phyloP scores from a whole-genome alignment of 2,113 vertebrate species.

The Xenopus tropicalis region DNA sequence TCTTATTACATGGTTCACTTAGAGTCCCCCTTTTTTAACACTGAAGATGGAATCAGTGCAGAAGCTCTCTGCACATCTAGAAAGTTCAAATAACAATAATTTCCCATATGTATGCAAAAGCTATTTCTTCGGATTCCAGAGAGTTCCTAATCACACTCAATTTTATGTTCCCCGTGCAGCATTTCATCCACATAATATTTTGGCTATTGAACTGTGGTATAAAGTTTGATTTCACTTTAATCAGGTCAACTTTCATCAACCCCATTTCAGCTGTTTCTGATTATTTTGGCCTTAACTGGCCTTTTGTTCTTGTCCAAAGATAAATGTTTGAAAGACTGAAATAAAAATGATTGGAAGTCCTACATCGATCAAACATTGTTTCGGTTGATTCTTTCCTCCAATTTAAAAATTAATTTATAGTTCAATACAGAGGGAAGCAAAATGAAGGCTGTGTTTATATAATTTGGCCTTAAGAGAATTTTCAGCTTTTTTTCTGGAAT shows the following conservation, averaged over 20 bases:
- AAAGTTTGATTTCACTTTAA: slow-evolving; percentile 38
- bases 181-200: slow-evolving; percentile 30
- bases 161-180: slow-evolving; percentile 24
- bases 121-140: slow-evolving; percentile 16
- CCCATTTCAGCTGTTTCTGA: slow-evolving; percentile 28
- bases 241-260: slow-evolving; percentile 42
- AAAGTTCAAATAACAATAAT: slow-evolving; percentile 42
- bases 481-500: too few relatives aligned
- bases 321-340: slow-evolving; percentile 15
- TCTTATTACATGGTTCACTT: slow-evolving; percentile 44
- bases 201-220: slow-evolving; percentile 31
- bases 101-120: slow-evolving; percentile 40
- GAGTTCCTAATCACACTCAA: slow-evolving; percentile 24
- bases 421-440: slow-evolving; percentile 11
- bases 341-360: slow-evolving; percentile 3
- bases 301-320: slow-evolving; percentile 30
- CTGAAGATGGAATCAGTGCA: slow-evolving; percentile 27
- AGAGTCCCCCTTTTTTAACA: slow-evolving; percentile 31
- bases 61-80: slow-evolving; percentile 26
- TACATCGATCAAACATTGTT: slow-evolving; percentile 14
- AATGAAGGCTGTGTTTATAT: slow-evolving; percentile 24
- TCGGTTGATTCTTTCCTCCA: slow-evolving; percentile 4
- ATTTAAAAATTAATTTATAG: slow-evolving; percentile 16
- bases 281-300: slow-evolving; percentile 40
- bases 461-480: neutral